A percentile compares a stretch with the other conserved stretches of the same genome.
Conservation (phyloP, 2,888 invertebrate genomes). For the Melinaea menophilus region DNA sequence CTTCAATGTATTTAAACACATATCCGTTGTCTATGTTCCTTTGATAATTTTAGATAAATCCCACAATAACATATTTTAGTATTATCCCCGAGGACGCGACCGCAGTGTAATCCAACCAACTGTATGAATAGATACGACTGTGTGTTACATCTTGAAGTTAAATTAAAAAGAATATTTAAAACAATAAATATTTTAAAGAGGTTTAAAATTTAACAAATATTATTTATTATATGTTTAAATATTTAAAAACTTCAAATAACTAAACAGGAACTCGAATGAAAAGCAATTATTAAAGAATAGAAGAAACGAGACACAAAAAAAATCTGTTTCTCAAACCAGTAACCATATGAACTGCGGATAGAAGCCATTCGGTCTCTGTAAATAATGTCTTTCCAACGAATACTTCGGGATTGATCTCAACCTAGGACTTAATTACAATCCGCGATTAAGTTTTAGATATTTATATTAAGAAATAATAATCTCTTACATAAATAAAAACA, state of each 20-base stretch:
- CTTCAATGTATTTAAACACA: not conserved
- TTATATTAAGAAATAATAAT: no score
- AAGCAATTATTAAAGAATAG: no score
- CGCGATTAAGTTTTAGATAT: conserved; percentile 20
- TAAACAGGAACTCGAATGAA: no score
- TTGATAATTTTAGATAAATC: conserved; percentile 4
- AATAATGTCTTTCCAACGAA: conserved; percentile 70
- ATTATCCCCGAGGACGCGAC: conserved; percentile 27
- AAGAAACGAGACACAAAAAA: no score
- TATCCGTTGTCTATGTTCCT: not conserved
- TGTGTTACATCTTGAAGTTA: not conserved
- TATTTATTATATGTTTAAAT: not conserved
- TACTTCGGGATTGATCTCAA: conserved; percentile 71
- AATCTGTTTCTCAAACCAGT: conserved; percentile 9
- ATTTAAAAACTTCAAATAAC: no score
- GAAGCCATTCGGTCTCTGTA: conserved; percentile 65
- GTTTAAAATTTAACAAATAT: no score
- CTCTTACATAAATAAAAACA: no score
- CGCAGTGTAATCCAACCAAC: conserved; percentile 24
- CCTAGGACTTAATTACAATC: conserved; percentile 14
- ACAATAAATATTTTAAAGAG: no score
- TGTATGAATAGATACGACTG: not conserved
- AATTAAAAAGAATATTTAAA: not conserved
- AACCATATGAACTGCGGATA: conserved; percentile 47
- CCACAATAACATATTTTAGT: conserved; percentile 28